Evolutionary conservation across 2,888 invertebrate species (phyloP).

Genomic region (Magallana nippona): DNA sequence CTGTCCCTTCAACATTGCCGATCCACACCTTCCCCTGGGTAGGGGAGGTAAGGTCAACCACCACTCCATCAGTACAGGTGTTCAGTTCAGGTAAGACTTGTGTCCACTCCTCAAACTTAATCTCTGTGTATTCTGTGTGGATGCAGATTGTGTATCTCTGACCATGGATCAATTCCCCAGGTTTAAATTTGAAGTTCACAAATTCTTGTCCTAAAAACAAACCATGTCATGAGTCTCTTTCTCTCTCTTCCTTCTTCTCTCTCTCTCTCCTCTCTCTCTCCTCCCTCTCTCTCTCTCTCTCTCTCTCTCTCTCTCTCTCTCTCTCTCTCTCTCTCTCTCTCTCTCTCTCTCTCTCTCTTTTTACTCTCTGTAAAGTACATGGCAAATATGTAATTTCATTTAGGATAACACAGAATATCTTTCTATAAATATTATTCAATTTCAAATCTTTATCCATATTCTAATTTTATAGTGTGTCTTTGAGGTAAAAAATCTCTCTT

Average conservation of each 20-base stretch:
- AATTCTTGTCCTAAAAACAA: constrained; percentile 39
- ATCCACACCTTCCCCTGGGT: constrained; percentile 42
- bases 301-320: not conserved
- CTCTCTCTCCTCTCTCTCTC: too few species aligned
- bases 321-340: too few species aligned
- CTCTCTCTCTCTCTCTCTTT: too few species aligned
- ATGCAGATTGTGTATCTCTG: constrained; percentile 45
- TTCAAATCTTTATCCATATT: too few species aligned
- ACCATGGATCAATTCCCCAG: constrained; percentile 37
- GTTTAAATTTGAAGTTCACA: constrained; percentile 43
- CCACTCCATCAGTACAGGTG: constrained; percentile 46
- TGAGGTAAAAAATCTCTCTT: too few species aligned
- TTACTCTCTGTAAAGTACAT: too few species aligned
- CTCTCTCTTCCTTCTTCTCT: not conserved
- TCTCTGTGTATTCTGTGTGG: constrained; percentile 9
- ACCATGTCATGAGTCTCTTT: not conserved
- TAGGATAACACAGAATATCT: too few species aligned
- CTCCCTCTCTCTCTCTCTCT: not conserved
- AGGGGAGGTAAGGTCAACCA: constrained; percentile 47
- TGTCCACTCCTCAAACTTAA: constrained; percentile 41
- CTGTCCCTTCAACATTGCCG: constrained; percentile 11
- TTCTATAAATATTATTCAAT: too few species aligned
- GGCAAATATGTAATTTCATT: too few species aligned
- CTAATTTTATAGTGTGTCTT: too few species aligned
- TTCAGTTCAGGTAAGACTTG: constrained; percentile 24